phyloP scores from a whole-genome alignment of 53 echinoderm and acorn worm genomes.

The Echinarachnius parma region DNA sequence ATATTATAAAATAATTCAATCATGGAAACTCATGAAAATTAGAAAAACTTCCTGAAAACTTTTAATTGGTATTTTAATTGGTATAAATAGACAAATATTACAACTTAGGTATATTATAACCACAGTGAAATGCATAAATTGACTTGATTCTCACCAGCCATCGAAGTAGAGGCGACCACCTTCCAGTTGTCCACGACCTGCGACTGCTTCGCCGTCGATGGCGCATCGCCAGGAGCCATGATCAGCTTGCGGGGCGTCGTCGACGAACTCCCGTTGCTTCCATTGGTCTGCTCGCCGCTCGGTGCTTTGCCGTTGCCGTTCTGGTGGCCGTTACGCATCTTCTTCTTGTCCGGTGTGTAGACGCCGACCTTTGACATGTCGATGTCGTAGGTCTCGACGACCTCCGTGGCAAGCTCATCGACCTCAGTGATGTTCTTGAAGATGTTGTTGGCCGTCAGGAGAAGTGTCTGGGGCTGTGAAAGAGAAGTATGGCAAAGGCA shows the following conservation, averaged over 20 bases:
- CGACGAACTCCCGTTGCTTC: constrained; percentile 19
- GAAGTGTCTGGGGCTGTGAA: constrained; percentile 81
- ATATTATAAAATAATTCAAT: no score
- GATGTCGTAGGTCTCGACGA: constrained; percentile 83
- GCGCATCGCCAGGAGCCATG: constrained; percentile 69
- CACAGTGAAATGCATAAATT: no score
- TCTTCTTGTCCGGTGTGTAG: constrained; percentile 70
- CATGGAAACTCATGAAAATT: no score
- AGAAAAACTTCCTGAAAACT: no score
- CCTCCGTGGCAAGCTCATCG: constrained; percentile 69
- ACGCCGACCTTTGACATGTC: constrained; percentile 52
- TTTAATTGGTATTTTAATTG: no score
- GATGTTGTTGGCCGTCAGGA: constrained; percentile 80
- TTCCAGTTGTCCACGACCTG: constrained; percentile 64
- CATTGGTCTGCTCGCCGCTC: not conserved
- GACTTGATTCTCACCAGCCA: constrained; percentile 75
- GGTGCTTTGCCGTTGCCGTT: constrained; percentile 36
- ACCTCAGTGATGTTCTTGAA: constrained; percentile 82
- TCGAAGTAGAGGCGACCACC: constrained; percentile 80
- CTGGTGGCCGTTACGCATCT: constrained; percentile 40
- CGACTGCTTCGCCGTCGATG: constrained; percentile 41
- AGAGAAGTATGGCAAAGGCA: not conserved
- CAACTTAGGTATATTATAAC: no score
- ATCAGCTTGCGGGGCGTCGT: constrained; percentile 62
- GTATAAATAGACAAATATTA: no score